phyloP scores from a whole-genome alignment of 2,888 invertebrate genomes.

The Holacanthella duospinosa region DNA sequence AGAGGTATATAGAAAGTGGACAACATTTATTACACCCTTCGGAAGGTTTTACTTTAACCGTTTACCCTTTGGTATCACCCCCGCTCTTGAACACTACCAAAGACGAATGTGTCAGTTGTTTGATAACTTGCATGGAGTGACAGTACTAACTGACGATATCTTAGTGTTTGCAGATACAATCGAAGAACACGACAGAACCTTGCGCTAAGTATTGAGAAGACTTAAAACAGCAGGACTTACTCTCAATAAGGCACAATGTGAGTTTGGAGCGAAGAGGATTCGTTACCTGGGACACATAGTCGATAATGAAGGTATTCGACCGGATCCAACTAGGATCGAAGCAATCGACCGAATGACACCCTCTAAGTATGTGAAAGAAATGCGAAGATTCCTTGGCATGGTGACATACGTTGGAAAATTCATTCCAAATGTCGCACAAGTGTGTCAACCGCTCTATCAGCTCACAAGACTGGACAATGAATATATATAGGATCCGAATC shows the following conservation, averaged over 20 bases:
- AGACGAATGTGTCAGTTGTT: slow-evolving; percentile 13
- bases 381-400: slow-evolving; percentile 39
- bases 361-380: slow-evolving; percentile 33
- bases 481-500: slow-evolving; percentile 35
- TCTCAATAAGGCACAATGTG: slow-evolving; percentile 35
- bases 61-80: too few species aligned
- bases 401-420: slow-evolving; percentile 41
- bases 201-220: slow-evolving; percentile 6
- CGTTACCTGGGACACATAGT: slow-evolving; percentile 37
- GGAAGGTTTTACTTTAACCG: too few species aligned
- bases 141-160: slow-evolving; percentile 7
- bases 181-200: slow-evolving; percentile 10
- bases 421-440: slow-evolving; percentile 37
- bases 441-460: slow-evolving; percentile 38
- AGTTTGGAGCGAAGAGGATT: slow-evolving; percentile 30
- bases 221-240: background rate
- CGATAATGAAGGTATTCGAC: slow-evolving; percentile 37
- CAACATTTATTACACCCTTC: too few species aligned
- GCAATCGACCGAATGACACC: slow-evolving; percentile 38
- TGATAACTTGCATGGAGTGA: background rate
- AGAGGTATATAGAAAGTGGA: too few species aligned
- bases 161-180: slow-evolving; percentile 4
- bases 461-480: slow-evolving; percentile 37
- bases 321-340: slow-evolving; percentile 38
- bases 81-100: too few species aligned